Evolutionary conservation across 2,888 invertebrate species (phyloP).

Genomic region (Xanthorhoe spadicearia): DNA sequence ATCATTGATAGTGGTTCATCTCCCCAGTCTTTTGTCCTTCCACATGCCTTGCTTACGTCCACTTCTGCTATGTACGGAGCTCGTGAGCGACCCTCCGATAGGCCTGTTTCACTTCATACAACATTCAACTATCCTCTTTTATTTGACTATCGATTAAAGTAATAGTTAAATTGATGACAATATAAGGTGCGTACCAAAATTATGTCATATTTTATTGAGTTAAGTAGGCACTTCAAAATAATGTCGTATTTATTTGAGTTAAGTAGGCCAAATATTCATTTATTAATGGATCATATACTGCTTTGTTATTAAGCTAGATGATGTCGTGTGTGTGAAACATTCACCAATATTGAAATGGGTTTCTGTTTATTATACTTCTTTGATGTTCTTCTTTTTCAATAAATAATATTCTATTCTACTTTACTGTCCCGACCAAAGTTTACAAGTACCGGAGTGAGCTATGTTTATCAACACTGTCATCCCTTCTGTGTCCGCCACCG

Average conservation of each 20-base stretch:
- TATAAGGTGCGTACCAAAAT: too few species aligned
- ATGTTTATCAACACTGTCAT: conserved; percentile 14
- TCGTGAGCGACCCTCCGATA: conserved; percentile 20
- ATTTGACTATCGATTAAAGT: background rate
- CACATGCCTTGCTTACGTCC: conserved; percentile 26
- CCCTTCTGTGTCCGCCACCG: conserved; percentile 34
- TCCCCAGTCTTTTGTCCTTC: conserved; percentile 33
- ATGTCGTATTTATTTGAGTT: too few species aligned
- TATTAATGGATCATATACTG: too few species aligned
- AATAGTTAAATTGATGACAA: background rate
- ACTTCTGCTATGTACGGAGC: conserved; percentile 20
- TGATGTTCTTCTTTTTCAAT: too few species aligned
- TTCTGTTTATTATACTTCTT: too few species aligned
- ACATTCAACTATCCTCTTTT: background rate
- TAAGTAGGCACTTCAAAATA: too few species aligned
- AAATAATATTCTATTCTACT: too few species aligned
- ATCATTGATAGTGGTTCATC: conserved; percentile 31
- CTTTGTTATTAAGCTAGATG: too few species aligned
- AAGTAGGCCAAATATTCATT: too few species aligned
- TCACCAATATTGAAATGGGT: too few species aligned
- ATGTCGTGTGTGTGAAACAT: too few species aligned
- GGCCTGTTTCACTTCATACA: conserved; percentile 12
- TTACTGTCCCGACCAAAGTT: background rate
- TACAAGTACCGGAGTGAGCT: conserved; percentile 10
- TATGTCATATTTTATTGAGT: too few species aligned